Conservation (phyloP, 2,113 vertebrate genomes). For the Pipra filicauda region DNA sequence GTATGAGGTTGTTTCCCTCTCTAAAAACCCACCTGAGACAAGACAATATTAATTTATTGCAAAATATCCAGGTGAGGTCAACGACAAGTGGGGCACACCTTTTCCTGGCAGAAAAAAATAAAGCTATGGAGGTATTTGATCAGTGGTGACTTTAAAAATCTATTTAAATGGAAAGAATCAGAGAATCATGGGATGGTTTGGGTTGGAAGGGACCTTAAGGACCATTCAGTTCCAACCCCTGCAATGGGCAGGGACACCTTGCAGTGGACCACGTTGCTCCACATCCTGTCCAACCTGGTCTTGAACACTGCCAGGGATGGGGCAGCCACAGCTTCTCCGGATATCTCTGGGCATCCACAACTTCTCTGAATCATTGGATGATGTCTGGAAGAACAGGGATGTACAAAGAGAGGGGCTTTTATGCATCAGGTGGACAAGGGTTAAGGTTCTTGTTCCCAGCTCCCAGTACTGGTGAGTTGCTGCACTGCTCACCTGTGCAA, state of each 20-base stretch:
- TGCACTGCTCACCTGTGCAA: conserved; percentile 31
- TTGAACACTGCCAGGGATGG: not conserved
- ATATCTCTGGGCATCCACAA: not conserved
- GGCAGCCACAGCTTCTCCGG: not conserved
- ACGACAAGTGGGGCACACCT: not conserved
- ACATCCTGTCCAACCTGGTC: not conserved
- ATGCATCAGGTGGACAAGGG: not conserved
- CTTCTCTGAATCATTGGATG: not conserved
- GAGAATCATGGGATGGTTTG: not conserved
- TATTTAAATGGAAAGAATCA: not conserved
- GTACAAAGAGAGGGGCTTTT: not conserved
- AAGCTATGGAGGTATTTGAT: not conserved
- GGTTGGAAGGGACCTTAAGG: not conserved
- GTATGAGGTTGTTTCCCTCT: not conserved
- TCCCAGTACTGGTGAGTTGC: not conserved
- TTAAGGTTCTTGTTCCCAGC: not conserved
- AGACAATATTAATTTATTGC: not conserved
- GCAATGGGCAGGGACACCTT: not conserved
- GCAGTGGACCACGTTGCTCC: not conserved
- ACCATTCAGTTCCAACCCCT: not conserved
- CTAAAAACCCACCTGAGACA: not conserved
- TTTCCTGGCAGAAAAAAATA: not conserved
- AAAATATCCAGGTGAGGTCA: not conserved
- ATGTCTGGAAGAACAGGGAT: not conserved
- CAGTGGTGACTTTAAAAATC: not conserved